Evolutionary conservation across 1,140 invertebrate genomes (phyloP), one percentile per base, ranked within the genome.

Genomic region (Megathymus violae): DNA sequence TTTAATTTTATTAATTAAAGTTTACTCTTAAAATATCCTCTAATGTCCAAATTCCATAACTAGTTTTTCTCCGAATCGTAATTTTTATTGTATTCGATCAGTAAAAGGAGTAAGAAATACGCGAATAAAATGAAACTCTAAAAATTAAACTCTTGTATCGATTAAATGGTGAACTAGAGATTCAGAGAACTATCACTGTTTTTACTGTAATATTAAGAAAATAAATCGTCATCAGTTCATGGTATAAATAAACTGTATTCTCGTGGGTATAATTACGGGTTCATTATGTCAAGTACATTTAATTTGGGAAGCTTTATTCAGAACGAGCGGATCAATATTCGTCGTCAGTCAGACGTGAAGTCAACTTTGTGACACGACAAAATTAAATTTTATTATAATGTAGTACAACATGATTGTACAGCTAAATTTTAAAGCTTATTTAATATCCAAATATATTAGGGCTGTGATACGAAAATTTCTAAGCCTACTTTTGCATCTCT

Each of bases 261-360:
- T 7, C 44, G 5, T 14, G 4, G 13, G 51, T 27, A 54, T 54
- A 54, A 54, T 54, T 15, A 41, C 15, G 27, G 15, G 11, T 44
- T 56, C 52, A 56, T 56, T 56, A 56, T 56, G 14, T 56, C 43
- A 56, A 56, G 40, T 11, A 43, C 38, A 19, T 54, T 54, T 25
- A 41, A 56, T 56, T 56, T 56, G 27, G 40, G 3, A 43, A 25
- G 19, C 14, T 56, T 31, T 43, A 44, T 58, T 44, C 44, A 31
- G 44, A 31, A 27, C 52, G 4, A 10, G 25, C 25, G 27, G 40
- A 58, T 58, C 52, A 36, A 44, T 58, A 58, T 58, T 58, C 54
- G 54, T 58, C 27, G 41, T n/a, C 54, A 58, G 54, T 46, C 25
- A 46, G 25, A 41, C 54, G 15, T 36, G 41, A 46, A 44, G 27